Base-by-base conservation (phyloP, 2,888 invertebrate genomes). In the Acrobasis suavella region DNA sequence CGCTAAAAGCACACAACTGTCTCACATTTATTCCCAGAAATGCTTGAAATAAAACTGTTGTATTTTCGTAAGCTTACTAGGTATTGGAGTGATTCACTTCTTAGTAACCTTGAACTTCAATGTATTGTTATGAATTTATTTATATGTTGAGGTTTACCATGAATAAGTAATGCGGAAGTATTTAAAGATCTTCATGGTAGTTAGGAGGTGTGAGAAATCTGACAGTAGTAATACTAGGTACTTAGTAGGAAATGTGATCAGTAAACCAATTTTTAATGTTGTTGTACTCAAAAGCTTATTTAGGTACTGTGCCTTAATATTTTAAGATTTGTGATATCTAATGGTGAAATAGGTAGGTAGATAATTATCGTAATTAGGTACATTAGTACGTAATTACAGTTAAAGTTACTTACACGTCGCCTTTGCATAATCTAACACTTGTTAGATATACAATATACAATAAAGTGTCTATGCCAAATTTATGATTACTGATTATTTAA, bases 31-130 rank as follows among this genome's bases (percentile, higher is more conserved):
- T 61, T 61, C 49, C 37, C 37, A 55, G 46, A 42, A 46, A 52
- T 17, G 9, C 14, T 52, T 22, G 1, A 46, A 52, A 51, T 38
- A 60, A 12, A n/a, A 39, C 9, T 14, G 12, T 15, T 56, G 15
- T 16, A 10, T 58, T 17, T 46, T 39, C 38, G 32, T 15, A 22
- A n/a, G 10, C 39, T 49, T 16, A 15, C 37, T 42, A 16, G 32
- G 2, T 9, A 15, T 5, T 39, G 12, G 42, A 56, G 38, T 60
- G 60, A 51, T 42, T 51, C 60, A 60, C 38, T 42, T 51, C 17
- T 8, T 17, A 16, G 10, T 60, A 51, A 42, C 60, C 60, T 60
- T 60, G 60, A 60, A 42, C 60, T 60, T 42, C 9, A 56, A 16
- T 17, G 22, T 42, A 22, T 56, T 56, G 22, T 56, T 56, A 14